Evolutionary conservation across 2,113 vertebrate species (phyloP).

Genomic region (Neopipo cinnamomea): DNA sequence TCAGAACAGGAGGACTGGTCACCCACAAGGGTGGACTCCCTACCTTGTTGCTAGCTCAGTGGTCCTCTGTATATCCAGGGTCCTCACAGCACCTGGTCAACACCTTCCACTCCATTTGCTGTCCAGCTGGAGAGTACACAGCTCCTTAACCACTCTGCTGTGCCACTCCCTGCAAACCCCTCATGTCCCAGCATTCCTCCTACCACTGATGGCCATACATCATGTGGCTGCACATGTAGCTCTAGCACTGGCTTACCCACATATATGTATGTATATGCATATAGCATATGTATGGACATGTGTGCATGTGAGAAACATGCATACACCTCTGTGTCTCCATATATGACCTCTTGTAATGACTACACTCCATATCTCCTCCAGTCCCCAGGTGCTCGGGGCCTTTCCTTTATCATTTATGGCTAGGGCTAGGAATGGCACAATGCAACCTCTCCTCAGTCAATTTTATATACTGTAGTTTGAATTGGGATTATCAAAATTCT

Average conservation of each 20-base stretch:
- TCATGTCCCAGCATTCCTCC: rapidly evolving
- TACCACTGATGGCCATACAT: rapidly evolving
- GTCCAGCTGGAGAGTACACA: background rate
- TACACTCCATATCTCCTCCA: background rate
- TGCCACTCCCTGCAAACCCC: background rate
- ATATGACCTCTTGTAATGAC: background rate
- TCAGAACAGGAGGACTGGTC: background rate
- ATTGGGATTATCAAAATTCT: background rate
- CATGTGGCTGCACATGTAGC: rapidly evolving
- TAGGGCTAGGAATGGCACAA: background rate
- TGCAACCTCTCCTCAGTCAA: background rate
- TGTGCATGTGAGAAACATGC: rapidly evolving
- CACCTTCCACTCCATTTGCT: background rate
- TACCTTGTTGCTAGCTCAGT: rapidly evolving
- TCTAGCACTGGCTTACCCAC: rapidly evolving
- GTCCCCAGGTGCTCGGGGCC: background rate
- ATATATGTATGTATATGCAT: rapidly evolving
- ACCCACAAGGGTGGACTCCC: no score
- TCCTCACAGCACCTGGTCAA: background rate
- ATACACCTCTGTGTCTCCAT: background rate
- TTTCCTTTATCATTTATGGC: background rate
- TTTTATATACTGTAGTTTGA: background rate
- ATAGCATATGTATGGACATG: rapidly evolving
- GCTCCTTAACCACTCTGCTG: background rate
- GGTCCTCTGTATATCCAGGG: background rate